phyloP scores from a whole-genome alignment of 2,797 vertebrate genomes.

The Tympanoctomys barrerae region DNA sequence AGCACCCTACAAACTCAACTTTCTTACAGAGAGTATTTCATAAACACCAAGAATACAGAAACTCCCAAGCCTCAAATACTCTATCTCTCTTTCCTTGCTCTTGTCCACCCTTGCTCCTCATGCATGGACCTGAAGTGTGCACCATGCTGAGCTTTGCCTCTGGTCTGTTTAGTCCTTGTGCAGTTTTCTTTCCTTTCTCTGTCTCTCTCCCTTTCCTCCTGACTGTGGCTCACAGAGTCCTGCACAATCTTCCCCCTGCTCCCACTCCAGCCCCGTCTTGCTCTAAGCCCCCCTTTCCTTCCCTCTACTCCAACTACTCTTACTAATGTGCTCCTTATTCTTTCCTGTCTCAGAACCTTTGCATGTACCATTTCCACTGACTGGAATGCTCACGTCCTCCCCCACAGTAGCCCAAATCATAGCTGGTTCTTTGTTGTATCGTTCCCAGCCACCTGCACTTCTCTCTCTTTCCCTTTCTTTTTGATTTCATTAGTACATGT shows the following conservation, averaged over 20 bases:
- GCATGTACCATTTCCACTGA: neutral
- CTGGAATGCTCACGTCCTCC: neutral
- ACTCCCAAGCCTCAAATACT: too few species aligned
- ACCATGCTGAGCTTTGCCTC: neutral
- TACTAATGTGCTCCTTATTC: neutral
- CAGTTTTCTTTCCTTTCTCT: neutral
- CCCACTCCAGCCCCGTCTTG: neutral
- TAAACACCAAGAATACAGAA: neutral
- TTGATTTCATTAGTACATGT: neutral
- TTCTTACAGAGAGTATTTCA: neutral
- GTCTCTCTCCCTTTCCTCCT: neutral
- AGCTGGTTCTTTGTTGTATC: neutral
- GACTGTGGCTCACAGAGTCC: neutral
- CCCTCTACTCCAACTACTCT: neutral
- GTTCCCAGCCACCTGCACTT: neutral
- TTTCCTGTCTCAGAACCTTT: neutral
- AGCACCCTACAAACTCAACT: neutral
- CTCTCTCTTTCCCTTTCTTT: neutral
- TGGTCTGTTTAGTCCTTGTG: neutral
- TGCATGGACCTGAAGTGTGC: neutral
- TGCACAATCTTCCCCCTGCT: neutral
- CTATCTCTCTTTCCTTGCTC: neutral
- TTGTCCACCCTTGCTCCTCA: neutral
- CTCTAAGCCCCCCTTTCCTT: neutral
- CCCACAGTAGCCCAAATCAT: neutral